Conservation (phyloP, 2,888 invertebrate genomes). For the Tachystola acroxantha region DNA sequence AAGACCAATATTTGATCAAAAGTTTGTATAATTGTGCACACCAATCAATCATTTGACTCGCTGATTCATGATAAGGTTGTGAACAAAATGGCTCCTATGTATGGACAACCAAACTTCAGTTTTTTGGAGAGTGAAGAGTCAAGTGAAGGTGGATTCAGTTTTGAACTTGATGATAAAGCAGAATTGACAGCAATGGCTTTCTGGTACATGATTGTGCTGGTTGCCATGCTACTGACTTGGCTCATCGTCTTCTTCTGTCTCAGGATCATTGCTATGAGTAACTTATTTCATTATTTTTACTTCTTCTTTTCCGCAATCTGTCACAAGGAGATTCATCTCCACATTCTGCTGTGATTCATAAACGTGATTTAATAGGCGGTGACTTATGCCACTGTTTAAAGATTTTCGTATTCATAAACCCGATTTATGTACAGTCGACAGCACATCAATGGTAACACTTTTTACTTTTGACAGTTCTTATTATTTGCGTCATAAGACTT, state of each 20-base stretch:
- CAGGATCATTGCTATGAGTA: constrained; percentile 48
- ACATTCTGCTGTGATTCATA: no score
- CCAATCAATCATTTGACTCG: background rate
- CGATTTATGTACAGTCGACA: no score
- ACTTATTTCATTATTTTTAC: constrained; percentile 18
- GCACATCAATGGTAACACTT: no score
- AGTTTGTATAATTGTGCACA: background rate
- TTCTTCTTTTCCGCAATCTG: no score
- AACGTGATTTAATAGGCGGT: no score
- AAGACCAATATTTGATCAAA: background rate
- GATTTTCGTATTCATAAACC: no score
- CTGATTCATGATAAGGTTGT: background rate
- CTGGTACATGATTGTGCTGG: constrained; percentile 55
- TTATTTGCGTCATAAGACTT: no score
- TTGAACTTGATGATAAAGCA: constrained; percentile 19
- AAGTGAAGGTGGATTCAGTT: constrained; percentile 12
- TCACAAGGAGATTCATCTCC: no score
- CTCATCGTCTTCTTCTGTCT: constrained; percentile 54
- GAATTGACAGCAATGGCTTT: constrained; percentile 45
- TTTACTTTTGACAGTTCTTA: no score
- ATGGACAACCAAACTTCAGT: constrained; percentile 38
- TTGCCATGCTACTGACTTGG: constrained; percentile 54
- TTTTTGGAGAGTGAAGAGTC: constrained; percentile 23
- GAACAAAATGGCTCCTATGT: constrained; percentile 52
- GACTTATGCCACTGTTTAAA: no score